Percentiles rank a stretch among this genome's conserved stretches.
These are phyloP conservation scores for Gymnopithys bicolor DNA, from an alignment of 2,797 vertebrate genomes.

Conservation along the genomic window DNA sequence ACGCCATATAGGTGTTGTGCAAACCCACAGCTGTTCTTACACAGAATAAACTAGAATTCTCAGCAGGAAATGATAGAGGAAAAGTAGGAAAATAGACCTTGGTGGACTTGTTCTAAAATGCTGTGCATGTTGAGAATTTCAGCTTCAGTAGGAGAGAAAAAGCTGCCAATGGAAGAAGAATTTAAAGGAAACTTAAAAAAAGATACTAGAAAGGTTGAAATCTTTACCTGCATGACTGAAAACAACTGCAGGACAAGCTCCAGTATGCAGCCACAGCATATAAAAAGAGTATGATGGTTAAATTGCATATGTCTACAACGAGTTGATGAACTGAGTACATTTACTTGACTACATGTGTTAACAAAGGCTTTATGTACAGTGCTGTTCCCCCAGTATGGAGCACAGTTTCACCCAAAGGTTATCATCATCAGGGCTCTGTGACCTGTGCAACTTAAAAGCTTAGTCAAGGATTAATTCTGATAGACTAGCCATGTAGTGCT, in stretches of 20 bases:
- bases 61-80: not conserved
- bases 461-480: not conserved
- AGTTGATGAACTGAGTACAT: not conserved
- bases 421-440: fast-evolving
- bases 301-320: not conserved
- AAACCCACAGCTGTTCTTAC: not conserved
- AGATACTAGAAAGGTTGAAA: not conserved
- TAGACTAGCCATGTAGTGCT: not conserved
- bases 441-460: not conserved
- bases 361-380: not conserved
- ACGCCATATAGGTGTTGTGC: too few species aligned
- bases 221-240: not conserved
- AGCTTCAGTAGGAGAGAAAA: not conserved
- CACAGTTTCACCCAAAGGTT: not conserved
- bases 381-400: not conserved
- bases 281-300: not conserved
- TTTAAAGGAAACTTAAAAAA: not conserved
- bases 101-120: not conserved
- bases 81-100: not conserved
- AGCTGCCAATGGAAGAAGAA: not conserved
- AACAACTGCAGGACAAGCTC: not conserved
- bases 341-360: not conserved
- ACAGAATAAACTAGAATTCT: not conserved
- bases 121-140: not conserved
- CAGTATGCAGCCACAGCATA: not conserved